Evolutionary conservation across 37 sponge, comb jelly and placozoan species (phyloP), one percentile per base, ranked within the genome.

Genomic region (Spongilla lacustris): DNA sequence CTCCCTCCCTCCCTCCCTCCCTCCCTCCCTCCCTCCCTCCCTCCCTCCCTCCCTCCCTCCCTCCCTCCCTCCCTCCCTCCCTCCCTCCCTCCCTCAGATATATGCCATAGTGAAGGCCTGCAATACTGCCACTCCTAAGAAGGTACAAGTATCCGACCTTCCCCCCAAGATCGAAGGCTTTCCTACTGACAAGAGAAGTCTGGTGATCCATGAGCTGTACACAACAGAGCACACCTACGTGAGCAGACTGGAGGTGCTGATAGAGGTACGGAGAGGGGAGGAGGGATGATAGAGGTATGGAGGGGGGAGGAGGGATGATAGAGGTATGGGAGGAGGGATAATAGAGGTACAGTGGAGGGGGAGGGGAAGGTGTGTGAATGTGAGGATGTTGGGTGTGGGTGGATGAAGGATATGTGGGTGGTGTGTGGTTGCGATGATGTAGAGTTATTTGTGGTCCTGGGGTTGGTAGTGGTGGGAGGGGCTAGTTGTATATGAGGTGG

Each of bases 191-290:
- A 66, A 83, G 14, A 46, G 96, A 28, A 50, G 82, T 19, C 67
- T 32, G 1, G 86, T 95, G 22, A 81, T 93, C 27, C 96, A 95
- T n/a, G 98, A 97, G 75, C 88, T 97, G 41, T 97, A 97, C 71
- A 84, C 86, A 21, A 91, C 96, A 14, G 98, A 97, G 79, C 93
- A 92, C 78, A 93, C 88, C 22, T 97, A 97, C 70, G 96, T 97
- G 6, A 86, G 68, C 14, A 75, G 82, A 3, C 75, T 97, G 77
- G 98, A 97, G 82, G 77, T 93, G 25, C 66, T 97, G 0, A 74
- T 81, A 66, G 94, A 97, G 89, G 97, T 41, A 74, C 36, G 41
- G 6, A 6, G 41, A 41, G 41, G 41, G 3, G 41, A 41, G 41
- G 41, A 6, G 3, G 41, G 6, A 6, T 41, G 41, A 41, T 41